phyloP scores from a whole-genome alignment of 2,888 invertebrate species.

The Acrobasis consociella region DNA sequence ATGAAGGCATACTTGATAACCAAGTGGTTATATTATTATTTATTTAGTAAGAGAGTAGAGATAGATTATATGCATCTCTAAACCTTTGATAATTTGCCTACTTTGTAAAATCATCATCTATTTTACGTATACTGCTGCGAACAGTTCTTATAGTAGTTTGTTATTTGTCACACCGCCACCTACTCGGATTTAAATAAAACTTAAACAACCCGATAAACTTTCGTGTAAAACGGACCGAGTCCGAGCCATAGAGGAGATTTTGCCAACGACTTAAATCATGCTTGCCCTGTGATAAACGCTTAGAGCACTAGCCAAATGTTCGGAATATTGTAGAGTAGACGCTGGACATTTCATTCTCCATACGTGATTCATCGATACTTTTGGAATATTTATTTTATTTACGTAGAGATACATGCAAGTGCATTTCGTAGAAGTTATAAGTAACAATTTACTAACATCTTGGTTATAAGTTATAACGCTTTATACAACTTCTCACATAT shows the following conservation, averaged over 20 bases:
- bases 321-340: conserved; percentile 28
- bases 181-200: conserved; percentile 40
- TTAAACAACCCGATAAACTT: conserved; percentile 39
- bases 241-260: conserved; percentile 30
- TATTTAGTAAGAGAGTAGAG: too few species aligned
- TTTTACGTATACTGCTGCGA: conserved; percentile 23
- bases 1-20: too few species aligned
- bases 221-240: conserved; percentile 28
- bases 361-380: not conserved
- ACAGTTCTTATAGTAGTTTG: conserved; percentile 32
- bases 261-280: conserved; percentile 51
- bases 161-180: conserved; percentile 41
- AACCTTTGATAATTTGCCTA: not conserved
- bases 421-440: too few species aligned
- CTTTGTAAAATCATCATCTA: not conserved
- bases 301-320: conserved; percentile 43
- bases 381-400: conserved; percentile 10
- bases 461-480: too few species aligned
- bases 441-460: not conserved
- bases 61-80: too few species aligned
- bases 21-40: too few species aligned
- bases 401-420: not conserved
- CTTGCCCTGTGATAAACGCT: conserved; percentile 37
- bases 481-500: too few species aligned
- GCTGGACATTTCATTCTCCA: conserved; percentile 3